phyloP scores from a whole-genome alignment of 1,140 invertebrate species.

The Ips typographus region DNA sequence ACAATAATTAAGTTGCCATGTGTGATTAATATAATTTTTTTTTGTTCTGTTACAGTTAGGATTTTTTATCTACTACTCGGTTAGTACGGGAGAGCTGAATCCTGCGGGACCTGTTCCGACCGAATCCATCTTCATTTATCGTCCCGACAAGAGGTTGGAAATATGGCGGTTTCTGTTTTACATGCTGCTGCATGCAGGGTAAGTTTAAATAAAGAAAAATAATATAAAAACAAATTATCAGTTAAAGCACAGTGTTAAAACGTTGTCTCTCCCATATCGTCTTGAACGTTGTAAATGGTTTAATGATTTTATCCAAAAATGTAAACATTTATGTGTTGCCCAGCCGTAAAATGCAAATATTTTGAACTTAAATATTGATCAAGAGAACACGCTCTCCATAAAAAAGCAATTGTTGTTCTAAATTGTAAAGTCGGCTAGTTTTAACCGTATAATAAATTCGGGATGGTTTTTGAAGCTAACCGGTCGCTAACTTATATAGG shows the following conservation, averaged over 20 bases:
- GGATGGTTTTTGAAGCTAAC: slow-evolving; percentile 11
- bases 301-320: neutral
- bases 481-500: neutral
- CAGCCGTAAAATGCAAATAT: slow-evolving; percentile 5
- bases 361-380: slow-evolving; percentile 4
- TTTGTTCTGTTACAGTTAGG: slow-evolving; percentile 71
- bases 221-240: no score
- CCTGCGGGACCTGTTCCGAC: slow-evolving; percentile 87
- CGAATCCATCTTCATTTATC: slow-evolving; percentile 91
- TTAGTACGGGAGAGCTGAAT: slow-evolving; percentile 78
- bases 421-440: neutral
- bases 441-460: slow-evolving; percentile 10
- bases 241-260: no score
- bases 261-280: neutral
- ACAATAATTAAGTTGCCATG: no score
- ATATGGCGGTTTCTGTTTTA: slow-evolving; percentile 94
- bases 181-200: slow-evolving; percentile 93
- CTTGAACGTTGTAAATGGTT: neutral
- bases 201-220: slow-evolving; percentile 47
- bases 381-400: neutral
- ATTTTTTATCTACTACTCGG: slow-evolving; percentile 89
- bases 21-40: neutral
- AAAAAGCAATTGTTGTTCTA: slow-evolving; percentile 10
- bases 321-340: neutral
- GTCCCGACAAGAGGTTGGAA: slow-evolving; percentile 86